phyloP scores from a whole-genome alignment of 2,113 vertebrate genomes.

The Hucho hucho region DNA sequence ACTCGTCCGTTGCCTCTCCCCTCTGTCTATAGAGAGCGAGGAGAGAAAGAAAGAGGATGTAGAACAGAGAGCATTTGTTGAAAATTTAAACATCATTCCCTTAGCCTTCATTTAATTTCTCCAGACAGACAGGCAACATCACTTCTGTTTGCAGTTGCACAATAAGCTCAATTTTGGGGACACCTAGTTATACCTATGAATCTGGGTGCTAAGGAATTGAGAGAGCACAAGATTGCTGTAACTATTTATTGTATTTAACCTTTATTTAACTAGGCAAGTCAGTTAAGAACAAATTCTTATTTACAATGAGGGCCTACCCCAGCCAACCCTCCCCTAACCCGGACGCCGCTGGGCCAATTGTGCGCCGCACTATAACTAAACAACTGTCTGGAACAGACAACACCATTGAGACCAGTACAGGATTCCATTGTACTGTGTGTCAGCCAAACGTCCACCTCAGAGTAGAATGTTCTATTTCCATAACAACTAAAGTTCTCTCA shows the following conservation, averaged over 20 bases:
- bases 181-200: too few species aligned
- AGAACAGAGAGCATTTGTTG: neutral
- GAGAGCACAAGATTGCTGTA: neutral
- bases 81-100: neutral
- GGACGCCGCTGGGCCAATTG: too few species aligned
- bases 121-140: neutral
- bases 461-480: neutral
- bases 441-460: conserved; percentile 11
- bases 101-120: neutral
- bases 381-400: neutral
- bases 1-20: conserved; percentile 60
- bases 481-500: neutral
- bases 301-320: too few species aligned
- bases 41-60: neutral
- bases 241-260: too few species aligned
- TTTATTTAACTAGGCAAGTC: too few species aligned
- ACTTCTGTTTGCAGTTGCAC: neutral
- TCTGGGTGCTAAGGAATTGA: neutral
- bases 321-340: too few species aligned
- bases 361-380: too few species aligned
- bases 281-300: too few species aligned
- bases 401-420: conserved; percentile 3
- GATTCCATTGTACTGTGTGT: neutral
- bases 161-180: neutral
- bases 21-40: conserved; percentile 39